Conservation (phyloP, 2,797 vertebrate genomes). For the Rhinogobio ventralis region DNA sequence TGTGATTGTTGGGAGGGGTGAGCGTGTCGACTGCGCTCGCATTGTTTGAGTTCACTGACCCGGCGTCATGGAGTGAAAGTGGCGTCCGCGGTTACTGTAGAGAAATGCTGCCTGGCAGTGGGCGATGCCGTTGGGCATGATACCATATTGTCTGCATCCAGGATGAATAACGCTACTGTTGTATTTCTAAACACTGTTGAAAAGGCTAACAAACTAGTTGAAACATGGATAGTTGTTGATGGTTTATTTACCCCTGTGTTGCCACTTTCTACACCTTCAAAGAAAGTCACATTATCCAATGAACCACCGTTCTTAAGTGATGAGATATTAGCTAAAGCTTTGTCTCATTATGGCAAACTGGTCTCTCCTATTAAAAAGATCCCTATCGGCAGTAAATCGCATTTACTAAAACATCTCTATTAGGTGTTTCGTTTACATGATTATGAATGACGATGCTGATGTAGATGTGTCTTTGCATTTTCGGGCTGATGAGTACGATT, state of each 20-base stretch:
- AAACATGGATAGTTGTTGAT: background rate
- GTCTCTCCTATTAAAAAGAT: background rate
- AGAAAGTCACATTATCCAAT: background rate
- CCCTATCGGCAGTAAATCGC: background rate
- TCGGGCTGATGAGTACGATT: background rate
- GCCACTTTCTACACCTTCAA: background rate
- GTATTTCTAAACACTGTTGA: background rate
- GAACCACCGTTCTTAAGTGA: background rate
- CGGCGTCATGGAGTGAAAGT: no score
- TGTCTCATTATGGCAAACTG: background rate
- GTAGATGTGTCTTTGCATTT: background rate
- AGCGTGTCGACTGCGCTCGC: background rate
- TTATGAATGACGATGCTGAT: background rate
- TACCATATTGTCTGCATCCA: background rate
- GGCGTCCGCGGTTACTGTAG: background rate
- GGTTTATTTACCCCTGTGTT: background rate
- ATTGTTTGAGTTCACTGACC: background rate
- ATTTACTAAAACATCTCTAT: background rate
- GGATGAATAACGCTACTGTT: background rate
- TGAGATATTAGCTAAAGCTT: background rate
- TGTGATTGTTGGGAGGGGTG: no score
- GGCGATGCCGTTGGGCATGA: background rate
- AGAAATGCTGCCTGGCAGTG: background rate
- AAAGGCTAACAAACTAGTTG: background rate
- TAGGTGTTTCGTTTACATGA: background rate